These are phyloP conservation scores for Stegostoma tigrinum DNA, from an alignment of 2,113 vertebrate species.

Conservation along the genomic window DNA sequence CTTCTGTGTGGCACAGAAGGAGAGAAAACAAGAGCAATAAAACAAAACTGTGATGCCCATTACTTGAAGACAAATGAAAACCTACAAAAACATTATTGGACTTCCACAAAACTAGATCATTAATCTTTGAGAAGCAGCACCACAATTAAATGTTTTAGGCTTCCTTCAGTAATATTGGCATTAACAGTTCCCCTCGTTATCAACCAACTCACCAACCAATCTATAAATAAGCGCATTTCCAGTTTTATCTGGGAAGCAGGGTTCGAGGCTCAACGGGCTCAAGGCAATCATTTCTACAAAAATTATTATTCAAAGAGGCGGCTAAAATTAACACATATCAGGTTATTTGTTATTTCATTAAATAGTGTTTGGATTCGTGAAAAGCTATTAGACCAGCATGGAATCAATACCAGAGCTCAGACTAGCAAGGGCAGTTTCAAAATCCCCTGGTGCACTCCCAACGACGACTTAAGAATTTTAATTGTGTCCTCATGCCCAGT, in stretches of 20 bases:
- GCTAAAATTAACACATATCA: constrained; percentile 19
- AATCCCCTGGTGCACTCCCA: background rate
- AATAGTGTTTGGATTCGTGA: constrained; percentile 14
- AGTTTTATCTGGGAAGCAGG: constrained; percentile 2
- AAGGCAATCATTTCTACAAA: background rate
- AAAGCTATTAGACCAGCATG: background rate
- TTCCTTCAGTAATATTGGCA: constrained; percentile 11
- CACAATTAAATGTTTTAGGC: constrained; percentile 21
- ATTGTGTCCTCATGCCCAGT: constrained; percentile 26
- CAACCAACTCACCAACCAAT: background rate
- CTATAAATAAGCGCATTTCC: constrained; percentile 1
- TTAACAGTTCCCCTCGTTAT: background rate
- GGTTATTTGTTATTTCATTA: constrained; percentile 33
- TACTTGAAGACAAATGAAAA: background rate
- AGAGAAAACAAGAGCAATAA: background rate
- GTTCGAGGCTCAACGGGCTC: background rate
- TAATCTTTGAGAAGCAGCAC: constrained; percentile 15
- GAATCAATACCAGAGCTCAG: constrained; percentile 12
- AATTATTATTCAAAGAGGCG: background rate
- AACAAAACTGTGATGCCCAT: background rate
- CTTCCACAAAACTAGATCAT: background rate
- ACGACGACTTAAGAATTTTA: constrained; percentile 25
- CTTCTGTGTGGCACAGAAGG: background rate
- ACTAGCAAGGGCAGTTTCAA: background rate
- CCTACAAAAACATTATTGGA: background rate